Conservation (phyloP, 2,888 invertebrate genomes). For the Galerucella pusilla region DNA sequence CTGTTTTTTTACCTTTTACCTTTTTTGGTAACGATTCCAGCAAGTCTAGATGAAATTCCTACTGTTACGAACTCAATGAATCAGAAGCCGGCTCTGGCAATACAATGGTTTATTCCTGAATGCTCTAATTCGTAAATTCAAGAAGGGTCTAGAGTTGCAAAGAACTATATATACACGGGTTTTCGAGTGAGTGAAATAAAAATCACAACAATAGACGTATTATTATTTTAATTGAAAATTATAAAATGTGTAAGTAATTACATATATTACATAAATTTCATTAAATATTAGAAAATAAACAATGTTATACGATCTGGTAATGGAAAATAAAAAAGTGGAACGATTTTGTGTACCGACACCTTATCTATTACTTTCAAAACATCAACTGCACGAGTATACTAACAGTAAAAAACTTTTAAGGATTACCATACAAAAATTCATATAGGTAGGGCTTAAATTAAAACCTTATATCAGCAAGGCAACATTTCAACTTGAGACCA, state of each 20-base stretch:
- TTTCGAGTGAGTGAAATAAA: neutral
- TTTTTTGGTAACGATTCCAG: too few species aligned
- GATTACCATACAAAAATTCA: conserved; percentile 14
- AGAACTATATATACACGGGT: too few species aligned
- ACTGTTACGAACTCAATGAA: too few species aligned
- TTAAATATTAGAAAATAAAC: neutral
- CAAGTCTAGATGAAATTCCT: too few species aligned
- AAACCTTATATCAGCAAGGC: neutral
- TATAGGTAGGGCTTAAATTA: neutral
- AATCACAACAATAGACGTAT: neutral
- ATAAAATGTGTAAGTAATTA: neutral
- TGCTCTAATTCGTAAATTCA: too few species aligned
- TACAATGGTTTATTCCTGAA: too few species aligned
- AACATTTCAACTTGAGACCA: too few species aligned
- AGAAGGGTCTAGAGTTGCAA: too few species aligned
- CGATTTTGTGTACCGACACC: neutral
- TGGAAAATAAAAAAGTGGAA: neutral
- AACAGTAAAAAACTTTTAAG: neutral
- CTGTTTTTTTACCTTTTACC: too few species aligned
- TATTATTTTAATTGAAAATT: conserved; percentile 1
- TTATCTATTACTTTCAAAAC: conserved; percentile 4
- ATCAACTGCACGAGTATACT: neutral
- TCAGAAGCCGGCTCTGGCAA: too few species aligned
- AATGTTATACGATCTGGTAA: neutral
- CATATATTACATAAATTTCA: conserved; percentile 1